phyloP scores from a whole-genome alignment of 2,113 vertebrate genomes.

The Upupa epops region DNA sequence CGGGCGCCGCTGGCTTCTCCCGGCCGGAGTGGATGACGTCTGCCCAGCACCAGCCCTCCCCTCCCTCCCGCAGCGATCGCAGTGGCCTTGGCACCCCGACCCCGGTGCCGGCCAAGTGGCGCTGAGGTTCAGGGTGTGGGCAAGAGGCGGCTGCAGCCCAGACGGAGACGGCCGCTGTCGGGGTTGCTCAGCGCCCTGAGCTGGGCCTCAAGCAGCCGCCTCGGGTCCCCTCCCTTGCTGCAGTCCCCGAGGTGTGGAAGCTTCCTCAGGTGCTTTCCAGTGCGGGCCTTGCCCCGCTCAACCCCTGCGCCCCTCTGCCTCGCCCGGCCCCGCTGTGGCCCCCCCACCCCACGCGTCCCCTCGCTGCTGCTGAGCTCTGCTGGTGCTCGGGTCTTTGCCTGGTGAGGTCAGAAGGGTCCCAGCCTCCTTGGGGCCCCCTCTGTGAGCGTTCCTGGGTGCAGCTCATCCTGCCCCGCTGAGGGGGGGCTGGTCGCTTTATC shows the following conservation, averaged over 20 bases:
- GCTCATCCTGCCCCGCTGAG: neutral
- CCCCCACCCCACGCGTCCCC: neutral
- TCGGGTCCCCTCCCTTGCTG: neutral
- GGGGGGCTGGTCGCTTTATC: neutral
- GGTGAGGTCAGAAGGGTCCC: neutral
- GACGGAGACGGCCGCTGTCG: neutral
- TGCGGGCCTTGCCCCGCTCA: neutral
- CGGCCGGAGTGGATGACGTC: slow-evolving; percentile 7
- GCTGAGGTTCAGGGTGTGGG: neutral
- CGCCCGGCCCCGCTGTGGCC: neutral
- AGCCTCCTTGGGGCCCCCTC: rapidly evolving
- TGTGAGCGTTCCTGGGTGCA: rapidly evolving
- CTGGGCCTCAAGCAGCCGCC: neutral
- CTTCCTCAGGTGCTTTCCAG: neutral
- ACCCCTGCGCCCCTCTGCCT: neutral
- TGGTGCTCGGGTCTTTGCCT: neutral
- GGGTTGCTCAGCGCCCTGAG: neutral
- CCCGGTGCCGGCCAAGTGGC: neutral
- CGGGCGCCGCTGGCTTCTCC: neutral
- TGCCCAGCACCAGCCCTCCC: neutral
- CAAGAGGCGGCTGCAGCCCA: neutral
- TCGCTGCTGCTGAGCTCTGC: rapidly evolving
- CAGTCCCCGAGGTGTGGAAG: neutral
- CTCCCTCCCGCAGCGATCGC: neutral
- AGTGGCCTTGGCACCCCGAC: too few species aligned